Evolutionary conservation across 2,888 invertebrate genomes (phyloP).

Genomic region (Prostheceraeus crozeri): DNA sequence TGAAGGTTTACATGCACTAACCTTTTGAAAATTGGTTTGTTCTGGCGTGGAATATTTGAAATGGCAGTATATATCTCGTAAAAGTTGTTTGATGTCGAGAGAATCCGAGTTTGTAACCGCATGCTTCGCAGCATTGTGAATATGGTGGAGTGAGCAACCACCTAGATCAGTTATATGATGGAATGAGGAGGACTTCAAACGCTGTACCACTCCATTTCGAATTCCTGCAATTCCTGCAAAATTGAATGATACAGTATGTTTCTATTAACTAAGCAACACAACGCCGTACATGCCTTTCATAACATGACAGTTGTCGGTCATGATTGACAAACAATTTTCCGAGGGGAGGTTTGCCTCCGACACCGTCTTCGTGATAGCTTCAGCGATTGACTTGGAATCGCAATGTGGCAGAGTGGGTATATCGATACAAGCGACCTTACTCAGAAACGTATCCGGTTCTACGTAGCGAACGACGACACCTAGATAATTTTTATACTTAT

Average conservation of each 20-base stretch:
- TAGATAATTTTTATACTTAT: constrained; percentile 15
- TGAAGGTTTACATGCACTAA: constrained; percentile 16
- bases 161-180: constrained; percentile 27
- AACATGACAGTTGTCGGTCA: constrained; percentile 27
- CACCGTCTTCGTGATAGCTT: constrained; percentile 18
- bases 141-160: constrained; percentile 32
- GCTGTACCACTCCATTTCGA: constrained; percentile 15
- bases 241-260: no score
- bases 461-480: constrained; percentile 21
- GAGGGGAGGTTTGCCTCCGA: not conserved
- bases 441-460: not conserved
- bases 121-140: constrained; percentile 30
- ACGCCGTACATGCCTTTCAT: constrained; percentile 24
- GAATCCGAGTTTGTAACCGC: constrained; percentile 14
- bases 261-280: no score
- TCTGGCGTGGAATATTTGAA: constrained; percentile 26
- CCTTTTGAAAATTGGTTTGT: constrained; percentile 20
- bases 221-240: constrained; percentile 16
- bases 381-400: not conserved
- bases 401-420: constrained; percentile 26
- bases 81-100: constrained; percentile 3
- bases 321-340: constrained; percentile 21
- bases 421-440: constrained; percentile 27
- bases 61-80: constrained; percentile 28
- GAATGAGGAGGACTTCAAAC: constrained; percentile 13